Percentiles rank a stretch among this genome's conserved stretches.
phyloP scores from a whole-genome alignment of 1,140 invertebrate species.

The Agraylea sexmaculata region DNA sequence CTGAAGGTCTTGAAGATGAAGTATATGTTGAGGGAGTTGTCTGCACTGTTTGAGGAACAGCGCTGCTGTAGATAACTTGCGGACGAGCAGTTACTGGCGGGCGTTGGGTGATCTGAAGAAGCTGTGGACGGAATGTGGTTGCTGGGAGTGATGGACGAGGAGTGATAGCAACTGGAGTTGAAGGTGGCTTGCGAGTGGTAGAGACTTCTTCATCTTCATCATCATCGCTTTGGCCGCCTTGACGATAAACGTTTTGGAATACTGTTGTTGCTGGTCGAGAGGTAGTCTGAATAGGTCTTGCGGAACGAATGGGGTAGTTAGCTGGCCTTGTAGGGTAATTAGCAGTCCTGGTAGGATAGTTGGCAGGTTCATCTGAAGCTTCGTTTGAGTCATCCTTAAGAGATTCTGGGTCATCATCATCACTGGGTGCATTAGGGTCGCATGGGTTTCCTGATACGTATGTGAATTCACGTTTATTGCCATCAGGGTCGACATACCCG shows the following conservation, averaged over 20 bases:
- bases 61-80: slow-evolving; percentile 42
- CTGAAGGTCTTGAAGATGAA: slow-evolving; percentile 28
- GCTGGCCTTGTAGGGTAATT: slow-evolving; percentile 29
- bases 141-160: slow-evolving; percentile 50
- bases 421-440: slow-evolving; percentile 60
- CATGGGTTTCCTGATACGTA: slow-evolving; percentile 87
- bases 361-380: slow-evolving; percentile 48
- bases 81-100: slow-evolving; percentile 31
- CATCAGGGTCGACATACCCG: slow-evolving; percentile 78
- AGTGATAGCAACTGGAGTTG: slow-evolving; percentile 41
- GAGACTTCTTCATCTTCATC: slow-evolving; percentile 43
- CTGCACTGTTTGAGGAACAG: slow-evolving; percentile 31
- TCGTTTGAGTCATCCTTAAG: slow-evolving; percentile 39
- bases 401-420: slow-evolving; percentile 44
- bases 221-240: slow-evolving; percentile 48
- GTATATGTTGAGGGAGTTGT: slow-evolving; percentile 29
- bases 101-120: slow-evolving; percentile 46
- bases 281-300: slow-evolving; percentile 29
- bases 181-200: slow-evolving; percentile 23
- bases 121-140: slow-evolving; percentile 51
- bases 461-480: slow-evolving; percentile 76
- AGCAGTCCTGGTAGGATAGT: slow-evolving; percentile 49
- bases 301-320: slow-evolving; percentile 28
- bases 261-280: slow-evolving; percentile 47
- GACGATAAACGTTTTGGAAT: slow-evolving; percentile 52